A percentile compares a stretch with the other conserved stretches of the same genome.
Conservation (phyloP, 2,797 vertebrate genomes). For the Pelodytes ibericus region DNA sequence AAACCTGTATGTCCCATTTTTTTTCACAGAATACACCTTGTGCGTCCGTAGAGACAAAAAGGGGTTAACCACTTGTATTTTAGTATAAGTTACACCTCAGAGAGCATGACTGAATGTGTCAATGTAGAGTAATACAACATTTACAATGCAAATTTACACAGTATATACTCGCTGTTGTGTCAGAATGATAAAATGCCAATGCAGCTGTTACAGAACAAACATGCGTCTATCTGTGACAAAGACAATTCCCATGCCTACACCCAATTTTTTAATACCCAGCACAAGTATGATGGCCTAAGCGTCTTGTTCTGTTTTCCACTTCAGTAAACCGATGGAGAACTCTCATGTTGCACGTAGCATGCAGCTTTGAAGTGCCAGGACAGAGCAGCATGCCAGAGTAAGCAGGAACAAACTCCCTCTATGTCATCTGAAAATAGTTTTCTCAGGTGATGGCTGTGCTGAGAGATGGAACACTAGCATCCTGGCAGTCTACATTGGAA, state of each 20-base stretch:
- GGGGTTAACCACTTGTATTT: no score
- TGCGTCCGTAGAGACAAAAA: no score
- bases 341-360: conserved; percentile 49
- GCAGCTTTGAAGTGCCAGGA: conserved; percentile 49
- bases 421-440: conserved; percentile 36
- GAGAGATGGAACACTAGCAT: not conserved
- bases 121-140: no score
- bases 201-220: conserved; percentile 9
- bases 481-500: not conserved
- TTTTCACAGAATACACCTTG: no score
- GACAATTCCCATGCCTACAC: conserved; percentile 22
- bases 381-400: conserved; percentile 41
- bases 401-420: conserved; percentile 53
- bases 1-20: no score
- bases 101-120: no score
- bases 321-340: conserved; percentile 31
- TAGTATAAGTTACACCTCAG: no score
- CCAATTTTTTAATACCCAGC: conserved; percentile 5
- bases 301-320: conserved; percentile 52
- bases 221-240: conserved; percentile 5
- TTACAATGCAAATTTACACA: no score
- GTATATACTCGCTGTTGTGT: no score
- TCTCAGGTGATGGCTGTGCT: conserved; percentile 21
- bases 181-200: conserved; percentile 19
- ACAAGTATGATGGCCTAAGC: conserved; percentile 43